Conservation (phyloP, 2,888 invertebrate genomes). For the Drosophila suboccidentalis region DNA sequence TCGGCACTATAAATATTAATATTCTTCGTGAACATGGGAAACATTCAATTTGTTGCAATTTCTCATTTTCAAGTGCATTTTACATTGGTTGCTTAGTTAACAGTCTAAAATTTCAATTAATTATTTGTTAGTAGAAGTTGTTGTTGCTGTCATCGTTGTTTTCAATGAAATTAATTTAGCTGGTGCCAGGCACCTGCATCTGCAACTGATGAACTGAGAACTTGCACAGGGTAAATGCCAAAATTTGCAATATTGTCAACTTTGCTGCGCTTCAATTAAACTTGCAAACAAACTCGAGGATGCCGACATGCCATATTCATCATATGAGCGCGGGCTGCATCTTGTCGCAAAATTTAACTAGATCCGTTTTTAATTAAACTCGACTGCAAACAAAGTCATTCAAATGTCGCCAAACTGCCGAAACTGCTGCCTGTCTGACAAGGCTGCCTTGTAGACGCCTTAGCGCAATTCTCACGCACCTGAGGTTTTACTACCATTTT, state of each 20-base stretch:
- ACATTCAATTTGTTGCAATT: constrained; percentile 19
- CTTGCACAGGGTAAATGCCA: constrained; percentile 22
- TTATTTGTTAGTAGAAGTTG: constrained; percentile 33
- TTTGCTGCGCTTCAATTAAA: constrained; percentile 71
- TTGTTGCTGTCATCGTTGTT: constrained; percentile 10
- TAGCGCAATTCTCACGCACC: constrained; percentile 58
- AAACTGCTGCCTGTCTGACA: constrained; percentile 17
- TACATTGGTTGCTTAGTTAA: constrained; percentile 24
- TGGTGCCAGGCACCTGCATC: constrained; percentile 9
- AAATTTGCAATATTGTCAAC: constrained; percentile 64
- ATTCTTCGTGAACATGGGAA: constrained; percentile 25
- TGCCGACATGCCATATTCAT: constrained; percentile 42
- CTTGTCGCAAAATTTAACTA: constrained; percentile 56
- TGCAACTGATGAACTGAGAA: constrained; percentile 12
- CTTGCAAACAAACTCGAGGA: constrained; percentile 58
- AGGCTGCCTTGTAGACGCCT: constrained; percentile 31
- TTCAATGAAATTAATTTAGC: constrained; percentile 35
- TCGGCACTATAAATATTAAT: constrained; percentile 15
- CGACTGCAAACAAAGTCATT: constrained; percentile 78
- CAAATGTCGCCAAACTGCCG: constrained; percentile 39
- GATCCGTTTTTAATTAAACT: constrained; percentile 80
- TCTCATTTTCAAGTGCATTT: constrained; percentile 29
- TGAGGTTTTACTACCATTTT: constrained; percentile 42
- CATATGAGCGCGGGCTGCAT: constrained; percentile 33
- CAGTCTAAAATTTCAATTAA: constrained; percentile 47